Evolutionary conservation across 2,797 vertebrate species (phyloP), one percentile per base, ranked within the genome.

Genomic region (Cossypha heuglini): DNA sequence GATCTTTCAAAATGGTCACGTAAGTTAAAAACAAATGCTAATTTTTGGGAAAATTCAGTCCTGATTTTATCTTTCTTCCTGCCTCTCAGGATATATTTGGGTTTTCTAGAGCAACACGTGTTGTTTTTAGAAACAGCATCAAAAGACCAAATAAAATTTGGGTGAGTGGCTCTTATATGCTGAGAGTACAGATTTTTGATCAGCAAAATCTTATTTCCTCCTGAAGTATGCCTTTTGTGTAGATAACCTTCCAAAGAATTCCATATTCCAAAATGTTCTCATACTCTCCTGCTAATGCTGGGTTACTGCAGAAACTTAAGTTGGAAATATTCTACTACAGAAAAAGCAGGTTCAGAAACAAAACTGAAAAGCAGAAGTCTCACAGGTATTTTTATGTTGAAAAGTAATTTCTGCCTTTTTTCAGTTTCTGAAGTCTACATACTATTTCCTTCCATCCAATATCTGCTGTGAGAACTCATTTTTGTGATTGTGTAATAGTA

Each of bases 1-100:
- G 72, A 99, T 99, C 97, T 99, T 99, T 97, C 98, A 98, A 95
- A 99, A 99, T 48, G 99, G 98, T 84, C 98, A 99, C 0, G 99
- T 99, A 97, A 99, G 99, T 99, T 93, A 42, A 67, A 43, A 87
- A 40, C 21, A 67, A 66, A 62, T 78, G 55, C 3, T 61, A 57
- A 29, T 68, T 26, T 51, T 24, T 10, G 49, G n/a, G 29, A 73
- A 82, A 91, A 67, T 25, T 6, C 19, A 80, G 31, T 6, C 31
- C 25, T 20, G 13, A 62, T 16, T 74, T 73, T 57, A 46, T 81
- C 31, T 74, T 85, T 38, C 9, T 21, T 55, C 21, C 38, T 77
- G 40, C 45, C 57, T 90, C 57, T 64, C 16, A 72, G 18, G 22
- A 35, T 64, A 18, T 40, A 21, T 24, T 42, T 76, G 54, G 14